These are phyloP conservation scores for Phaonia tiefii DNA, from an alignment of 2,888 invertebrate genomes.

Conservation along the genomic window DNA sequence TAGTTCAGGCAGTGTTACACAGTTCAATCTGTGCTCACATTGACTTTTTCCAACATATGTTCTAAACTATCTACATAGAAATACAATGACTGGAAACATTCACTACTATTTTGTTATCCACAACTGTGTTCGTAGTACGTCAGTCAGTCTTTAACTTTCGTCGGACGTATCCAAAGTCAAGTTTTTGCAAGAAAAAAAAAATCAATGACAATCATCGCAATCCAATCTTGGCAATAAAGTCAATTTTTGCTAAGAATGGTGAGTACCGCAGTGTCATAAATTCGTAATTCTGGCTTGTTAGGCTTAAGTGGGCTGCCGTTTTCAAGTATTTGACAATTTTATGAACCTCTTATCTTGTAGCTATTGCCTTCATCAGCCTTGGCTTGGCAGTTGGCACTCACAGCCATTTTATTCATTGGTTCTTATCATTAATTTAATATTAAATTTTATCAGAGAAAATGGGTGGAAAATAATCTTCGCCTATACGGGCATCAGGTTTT, in stretches of 20 bases:
- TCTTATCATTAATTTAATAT: constrained; percentile 41
- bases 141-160: neutral
- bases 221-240: constrained; percentile 33
- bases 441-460: constrained; percentile 33
- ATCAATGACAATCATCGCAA: neutral
- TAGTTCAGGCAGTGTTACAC: too few relatives aligned
- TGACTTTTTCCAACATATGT: too few relatives aligned
- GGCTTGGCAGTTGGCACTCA: neutral
- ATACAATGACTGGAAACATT: too few relatives aligned
- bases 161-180: constrained; percentile 1
- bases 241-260: constrained; percentile 14
- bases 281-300: constrained; percentile 39
- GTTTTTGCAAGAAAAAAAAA: neutral
- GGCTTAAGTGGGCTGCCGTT: constrained; percentile 46
- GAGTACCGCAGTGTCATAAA: constrained; percentile 50
- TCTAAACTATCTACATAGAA: too few relatives aligned
- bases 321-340: constrained; percentile 35
- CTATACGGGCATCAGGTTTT: neutral
- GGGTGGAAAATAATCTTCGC: neutral
- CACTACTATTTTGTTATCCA: too few relatives aligned
- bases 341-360: constrained; percentile 11
- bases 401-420: constrained; percentile 10
- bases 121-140: too few relatives aligned
- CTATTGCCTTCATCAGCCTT: neutral
- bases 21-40: too few relatives aligned